Percentiles rank a stretch among this genome's conserved stretches.
These are phyloP conservation scores for Cichladusa arquata DNA, from an alignment of 2,113 vertebrate genomes.

Conservation along the genomic window DNA sequence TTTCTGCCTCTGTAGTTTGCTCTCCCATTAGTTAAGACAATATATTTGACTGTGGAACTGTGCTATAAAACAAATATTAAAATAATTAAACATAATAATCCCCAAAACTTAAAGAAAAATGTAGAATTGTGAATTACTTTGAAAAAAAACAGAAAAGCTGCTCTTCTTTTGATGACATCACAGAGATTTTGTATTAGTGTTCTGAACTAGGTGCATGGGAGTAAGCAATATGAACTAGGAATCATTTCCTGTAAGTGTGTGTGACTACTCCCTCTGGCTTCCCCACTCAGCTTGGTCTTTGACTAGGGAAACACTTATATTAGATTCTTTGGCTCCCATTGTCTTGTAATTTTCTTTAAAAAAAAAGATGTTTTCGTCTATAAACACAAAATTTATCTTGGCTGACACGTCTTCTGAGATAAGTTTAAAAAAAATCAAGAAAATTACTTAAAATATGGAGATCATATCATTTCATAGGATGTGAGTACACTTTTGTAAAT, in stretches of 20 bases:
- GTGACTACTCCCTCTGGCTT: neutral
- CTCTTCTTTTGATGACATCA: rapidly evolving
- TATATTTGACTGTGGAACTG: neutral
- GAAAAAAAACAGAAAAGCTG: neutral
- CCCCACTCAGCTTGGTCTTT: neutral
- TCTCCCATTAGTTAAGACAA: neutral
- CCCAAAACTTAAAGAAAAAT: neutral
- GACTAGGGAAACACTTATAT: neutral
- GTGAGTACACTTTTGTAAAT: neutral
- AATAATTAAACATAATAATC: neutral
- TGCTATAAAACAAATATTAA: neutral
- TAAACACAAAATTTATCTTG: neutral
- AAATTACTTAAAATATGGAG: neutral
- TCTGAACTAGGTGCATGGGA: neutral
- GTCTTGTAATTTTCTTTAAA: neutral
- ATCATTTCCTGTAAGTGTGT: neutral
- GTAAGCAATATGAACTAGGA: neutral
- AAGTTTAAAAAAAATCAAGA: neutral
- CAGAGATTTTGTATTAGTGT: rapidly evolving
- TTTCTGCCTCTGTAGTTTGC: neutral
- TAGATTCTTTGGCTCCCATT: neutral
- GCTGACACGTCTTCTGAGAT: neutral
- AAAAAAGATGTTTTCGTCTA: neutral
- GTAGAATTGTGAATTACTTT: neutral
- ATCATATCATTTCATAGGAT: neutral